A percentile compares a stretch with the other conserved stretches of the same genome.
Conservation (phyloP, 2,113 vertebrate genomes). For the Cyrtonyx montezumae region DNA sequence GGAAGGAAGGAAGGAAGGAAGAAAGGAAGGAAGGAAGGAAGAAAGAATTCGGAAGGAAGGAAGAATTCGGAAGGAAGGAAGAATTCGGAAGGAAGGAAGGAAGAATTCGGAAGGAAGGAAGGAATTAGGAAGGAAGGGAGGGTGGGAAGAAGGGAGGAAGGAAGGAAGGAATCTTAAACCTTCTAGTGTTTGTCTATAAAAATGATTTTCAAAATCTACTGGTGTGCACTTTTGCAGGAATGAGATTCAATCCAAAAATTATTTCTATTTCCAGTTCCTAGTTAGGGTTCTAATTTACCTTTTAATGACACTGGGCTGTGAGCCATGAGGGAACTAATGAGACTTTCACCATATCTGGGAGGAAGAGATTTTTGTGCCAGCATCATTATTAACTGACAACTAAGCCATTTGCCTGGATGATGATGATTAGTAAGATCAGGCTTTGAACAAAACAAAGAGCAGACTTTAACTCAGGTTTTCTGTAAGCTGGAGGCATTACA, state of each 20-base stretch:
- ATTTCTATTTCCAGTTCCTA: not conserved
- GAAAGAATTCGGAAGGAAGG: too few relatives aligned
- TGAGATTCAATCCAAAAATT: rapidly evolving
- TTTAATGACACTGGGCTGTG: not conserved
- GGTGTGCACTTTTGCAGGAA: not conserved
- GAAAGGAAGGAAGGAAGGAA: not conserved
- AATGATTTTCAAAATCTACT: not conserved
- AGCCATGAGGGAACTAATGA: not conserved
- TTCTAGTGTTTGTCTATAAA: not conserved
- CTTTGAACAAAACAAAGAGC: not conserved
- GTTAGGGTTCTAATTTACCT: not conserved
- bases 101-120: not conserved
- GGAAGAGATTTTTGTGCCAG: not conserved
- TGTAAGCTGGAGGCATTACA: not conserved
- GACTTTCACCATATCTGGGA: not conserved
- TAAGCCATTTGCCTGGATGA: not conserved
- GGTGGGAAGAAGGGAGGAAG: too few relatives aligned
- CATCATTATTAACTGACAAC: not conserved
- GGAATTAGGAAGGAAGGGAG: too few relatives aligned
- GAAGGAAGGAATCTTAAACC: not conserved
- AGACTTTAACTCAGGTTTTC: not conserved
- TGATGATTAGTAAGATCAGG: not conserved
- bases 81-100: rapidly evolving
- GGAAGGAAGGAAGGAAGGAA: rapidly evolving
- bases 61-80: too few relatives aligned